Percentiles rank a stretch among this genome's conserved stretches.
These are phyloP conservation scores for Micromussa lordhowensis DNA, from an alignment of 92 coral and sea anemone species.

Conservation along the genomic window DNA sequence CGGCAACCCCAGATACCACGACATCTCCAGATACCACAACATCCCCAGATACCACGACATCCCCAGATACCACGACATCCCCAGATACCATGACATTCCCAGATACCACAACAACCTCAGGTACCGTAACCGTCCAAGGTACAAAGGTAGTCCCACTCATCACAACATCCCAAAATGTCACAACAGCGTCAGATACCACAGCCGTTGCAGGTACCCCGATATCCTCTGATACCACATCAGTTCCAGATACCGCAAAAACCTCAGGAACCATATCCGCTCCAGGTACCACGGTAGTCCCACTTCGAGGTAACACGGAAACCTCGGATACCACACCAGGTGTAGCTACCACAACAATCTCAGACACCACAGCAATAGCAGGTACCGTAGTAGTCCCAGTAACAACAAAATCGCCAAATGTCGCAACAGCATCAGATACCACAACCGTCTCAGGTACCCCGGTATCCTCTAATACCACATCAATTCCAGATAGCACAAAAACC, in stretches of 20 bases:
- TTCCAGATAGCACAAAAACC: no score
- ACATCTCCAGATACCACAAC: background rate
- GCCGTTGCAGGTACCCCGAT: background rate
- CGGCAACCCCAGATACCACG: background rate
- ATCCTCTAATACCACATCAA: background rate
- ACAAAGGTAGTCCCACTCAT: background rate
- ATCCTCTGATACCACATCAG: background rate
- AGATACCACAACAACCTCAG: background rate
- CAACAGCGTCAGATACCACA: no score
- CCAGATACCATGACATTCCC: background rate
- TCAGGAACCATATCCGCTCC: background rate
- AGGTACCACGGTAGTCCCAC: background rate
- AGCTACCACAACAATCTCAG: background rate
- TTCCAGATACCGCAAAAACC: background rate
- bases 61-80: background rate
- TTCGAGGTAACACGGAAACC: no score
- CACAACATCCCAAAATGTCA: background rate
- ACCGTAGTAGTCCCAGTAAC: background rate
- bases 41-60: background rate
- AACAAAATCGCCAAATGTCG: background rate
- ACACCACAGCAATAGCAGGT: background rate
- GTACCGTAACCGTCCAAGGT: background rate
- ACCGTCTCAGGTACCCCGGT: no score
- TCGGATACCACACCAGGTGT: background rate
- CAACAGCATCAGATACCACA: background rate